Evolutionary conservation across 1,140 invertebrate species (phyloP).

Genomic region (Pygmarrhopalites habei): DNA sequence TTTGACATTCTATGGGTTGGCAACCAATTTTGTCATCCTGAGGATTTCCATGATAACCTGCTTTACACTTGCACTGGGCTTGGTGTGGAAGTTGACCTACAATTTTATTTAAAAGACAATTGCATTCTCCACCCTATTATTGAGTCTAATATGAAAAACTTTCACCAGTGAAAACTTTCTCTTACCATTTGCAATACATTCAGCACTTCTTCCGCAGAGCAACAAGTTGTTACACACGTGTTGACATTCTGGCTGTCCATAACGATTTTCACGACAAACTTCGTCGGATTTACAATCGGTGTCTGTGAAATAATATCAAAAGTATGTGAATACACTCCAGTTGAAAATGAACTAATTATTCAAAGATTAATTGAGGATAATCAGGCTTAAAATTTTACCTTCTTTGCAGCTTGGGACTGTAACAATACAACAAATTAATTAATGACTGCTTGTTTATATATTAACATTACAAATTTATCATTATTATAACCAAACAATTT

Average conservation of each 20-base stretch:
- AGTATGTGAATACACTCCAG: no score
- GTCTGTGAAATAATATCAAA: no score
- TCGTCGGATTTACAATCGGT: constrained; percentile 60
- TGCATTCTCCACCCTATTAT: not conserved
- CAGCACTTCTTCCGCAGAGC: constrained; percentile 29
- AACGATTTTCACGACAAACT: constrained; percentile 58
- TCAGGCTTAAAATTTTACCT: no score
- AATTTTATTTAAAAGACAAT: constrained; percentile 50
- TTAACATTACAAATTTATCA: no score
- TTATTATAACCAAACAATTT: no score
- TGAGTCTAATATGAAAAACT: not conserved
- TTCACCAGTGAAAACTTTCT: not conserved
- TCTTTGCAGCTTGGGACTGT: no score
- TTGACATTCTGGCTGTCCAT: constrained; percentile 49
- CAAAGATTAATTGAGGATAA: no score
- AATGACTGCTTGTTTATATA: no score
- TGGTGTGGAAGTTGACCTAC: no score
- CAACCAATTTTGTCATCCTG: constrained; percentile 62
- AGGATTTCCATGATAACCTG: constrained; percentile 70
- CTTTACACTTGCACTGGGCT: constrained; percentile 65
- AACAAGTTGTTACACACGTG: constrained; percentile 30
- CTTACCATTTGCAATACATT: constrained; percentile 4
- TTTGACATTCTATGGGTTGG: constrained; percentile 64
- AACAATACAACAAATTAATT: no score
- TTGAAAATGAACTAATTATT: constrained; percentile 61